These are phyloP conservation scores for Antheraea assamensis DNA, from an alignment of 2,888 invertebrate species.

Conservation along the genomic window DNA sequence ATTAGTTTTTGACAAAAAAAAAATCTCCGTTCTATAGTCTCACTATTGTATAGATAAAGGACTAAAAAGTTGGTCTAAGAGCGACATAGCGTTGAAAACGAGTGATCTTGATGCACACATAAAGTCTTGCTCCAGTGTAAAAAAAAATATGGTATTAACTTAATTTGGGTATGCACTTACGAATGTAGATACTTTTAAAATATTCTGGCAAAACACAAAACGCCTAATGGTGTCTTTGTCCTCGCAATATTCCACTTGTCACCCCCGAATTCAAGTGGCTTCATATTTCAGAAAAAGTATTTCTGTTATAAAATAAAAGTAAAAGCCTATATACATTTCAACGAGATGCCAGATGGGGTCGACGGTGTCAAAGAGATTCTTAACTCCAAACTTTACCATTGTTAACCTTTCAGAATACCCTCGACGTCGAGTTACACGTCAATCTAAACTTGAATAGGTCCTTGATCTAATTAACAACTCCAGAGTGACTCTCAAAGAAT, in stretches of 20 bases:
- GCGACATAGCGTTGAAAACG: too few relatives aligned
- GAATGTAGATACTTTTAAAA: too few relatives aligned
- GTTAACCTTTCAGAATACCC: slow-evolving; percentile 24
- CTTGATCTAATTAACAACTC: slow-evolving; percentile 10
- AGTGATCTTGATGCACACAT: too few relatives aligned
- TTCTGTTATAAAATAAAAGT: neutral
- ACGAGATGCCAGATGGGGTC: slow-evolving; percentile 3
- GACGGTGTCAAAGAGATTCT: slow-evolving; percentile 22
- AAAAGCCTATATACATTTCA: slow-evolving; percentile 4
- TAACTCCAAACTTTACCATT: slow-evolving; percentile 23
- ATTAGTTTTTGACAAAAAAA: too few relatives aligned
- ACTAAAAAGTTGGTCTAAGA: too few relatives aligned
- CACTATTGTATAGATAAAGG: too few relatives aligned
- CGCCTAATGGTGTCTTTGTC: neutral
- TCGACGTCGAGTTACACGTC: slow-evolving; percentile 7
- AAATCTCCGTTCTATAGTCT: too few relatives aligned
- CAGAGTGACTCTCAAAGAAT: neutral
- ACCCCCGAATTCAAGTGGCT: neutral
- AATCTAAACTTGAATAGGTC: neutral
- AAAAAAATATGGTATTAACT: too few relatives aligned
- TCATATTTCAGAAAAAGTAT: neutral
- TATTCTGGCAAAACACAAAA: too few relatives aligned
- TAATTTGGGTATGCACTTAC: neutral
- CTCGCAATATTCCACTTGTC: neutral
- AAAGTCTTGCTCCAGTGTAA: too few relatives aligned